Base-by-base conservation (phyloP, 2,113 vertebrate genomes). In the Oenanthe oenanthe region DNA sequence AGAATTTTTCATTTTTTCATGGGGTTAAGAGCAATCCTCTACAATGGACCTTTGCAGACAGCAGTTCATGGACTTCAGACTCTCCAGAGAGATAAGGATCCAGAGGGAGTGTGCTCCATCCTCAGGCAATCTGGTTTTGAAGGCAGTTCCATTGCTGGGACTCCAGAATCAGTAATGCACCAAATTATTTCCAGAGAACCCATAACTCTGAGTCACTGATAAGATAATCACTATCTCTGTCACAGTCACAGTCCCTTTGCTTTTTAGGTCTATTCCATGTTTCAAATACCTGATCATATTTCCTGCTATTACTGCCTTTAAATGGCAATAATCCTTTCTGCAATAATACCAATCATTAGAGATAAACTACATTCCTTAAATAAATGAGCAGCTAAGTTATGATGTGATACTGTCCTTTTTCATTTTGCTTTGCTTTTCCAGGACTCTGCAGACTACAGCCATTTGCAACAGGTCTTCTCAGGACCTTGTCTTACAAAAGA, bases 391-490 rank as follows among this genome's bases (percentile, higher is more conserved):
- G 24, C n/a, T 48, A 12, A 34, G 15, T 79, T 79, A 70, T 28
- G 57, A 70, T 51, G 58, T 72, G 54, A 68, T 47, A n/a, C 26
- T 54, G 17, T 71, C 48, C n/a, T 43, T 77, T 81, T 81, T 88
- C 24, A 62, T 88, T 91, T 72, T 79, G 43, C 43, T 85, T 77
- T 1, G 1, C 31, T 43, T 80, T 79, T 58, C 54, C 0, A 0
- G 81, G 34, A 26, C 40, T 43, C 29, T 73, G 67, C 63, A 77
- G 85, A 19, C 32, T 91, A 62, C 45, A 92, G 79, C 61, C 76
- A n/a, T 92, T 92, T 86, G 75, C 91, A 93, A 93, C 86, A 92
- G 85, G 85, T 80, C 82, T 83, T 89, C 71, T 84, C 70, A 85
- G 85, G 92, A 74, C 89, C 56, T 76, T 79, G 63, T 80, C 42